Evolutionary conservation across 2,797 vertebrate species (phyloP), one percentile per base, ranked within the genome.

Genomic region (Amblyopsis hoosieri): DNA sequence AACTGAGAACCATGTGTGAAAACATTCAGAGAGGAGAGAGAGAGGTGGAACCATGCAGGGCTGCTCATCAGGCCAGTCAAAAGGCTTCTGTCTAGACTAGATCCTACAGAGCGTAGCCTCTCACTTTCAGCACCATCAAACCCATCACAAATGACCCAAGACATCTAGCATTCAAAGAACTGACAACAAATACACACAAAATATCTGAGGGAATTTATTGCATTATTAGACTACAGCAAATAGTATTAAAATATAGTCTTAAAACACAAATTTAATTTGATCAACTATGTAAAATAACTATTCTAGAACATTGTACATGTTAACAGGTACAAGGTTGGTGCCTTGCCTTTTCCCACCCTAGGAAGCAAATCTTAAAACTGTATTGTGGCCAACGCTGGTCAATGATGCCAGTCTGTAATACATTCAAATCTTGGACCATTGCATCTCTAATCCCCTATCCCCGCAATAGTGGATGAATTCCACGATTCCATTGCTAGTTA

Each of bases 271-370:
- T 76, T 70, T 60, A 48, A 56, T 68, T 54, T 67, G 37, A 69
- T 52, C 58, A 73, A 81, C 58, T 82, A 60, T 61, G 57, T 84
- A 83, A 74, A 74, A 76, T 59, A 50, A 4, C 54, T 68, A 51
- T 60, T 51, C 51, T 17, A 52, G 57, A 71, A 53, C 48, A 29
- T 29, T 29, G 23, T 29, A 33, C 61, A 42, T 81, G 57, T 77
- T 79, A 72, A 68, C 47, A 62, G 47, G 58, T 77, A 78, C 71
- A 64, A 58, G 66, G 54, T 78, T 71, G 57, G 63, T 89, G 87
- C 91, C 81, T 91, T 91, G 83, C 91, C 92, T 85, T 92, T 89
- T 88, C 93, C 90, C 91, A 85, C 89, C 89, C 90, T 83, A 76
- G 78, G 78, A 89, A 83, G 90, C 91, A 90, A 87, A 82, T 65